phyloP scores from a whole-genome alignment of 2,888 invertebrate genomes.

The Lydus trimaculatus region DNA sequence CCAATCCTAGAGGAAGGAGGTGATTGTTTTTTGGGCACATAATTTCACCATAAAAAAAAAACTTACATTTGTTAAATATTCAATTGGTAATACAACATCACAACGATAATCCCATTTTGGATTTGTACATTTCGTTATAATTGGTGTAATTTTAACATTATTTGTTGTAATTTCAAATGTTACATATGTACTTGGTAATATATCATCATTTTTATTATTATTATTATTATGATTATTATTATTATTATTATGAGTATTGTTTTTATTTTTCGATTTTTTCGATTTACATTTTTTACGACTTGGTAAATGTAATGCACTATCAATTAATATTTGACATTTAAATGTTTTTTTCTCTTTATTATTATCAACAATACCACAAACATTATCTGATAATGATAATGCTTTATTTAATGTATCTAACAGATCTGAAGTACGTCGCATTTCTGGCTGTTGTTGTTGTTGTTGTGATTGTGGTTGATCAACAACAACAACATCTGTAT shows the following conservation, averaged over 20 bases:
- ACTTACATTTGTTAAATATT: slow-evolving; percentile 65
- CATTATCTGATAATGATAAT: slow-evolving; percentile 40
- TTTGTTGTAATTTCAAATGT: slow-evolving; percentile 64
- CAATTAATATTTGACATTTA: slow-evolving; percentile 64
- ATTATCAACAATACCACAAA: not conserved
- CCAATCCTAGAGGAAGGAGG: too few species aligned
- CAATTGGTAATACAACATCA: slow-evolving; percentile 61
- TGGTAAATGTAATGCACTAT: slow-evolving; percentile 66
- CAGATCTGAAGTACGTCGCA: slow-evolving; percentile 51
- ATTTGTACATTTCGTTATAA: slow-evolving; percentile 62
- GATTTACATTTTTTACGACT: slow-evolving; percentile 55
- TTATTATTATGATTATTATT: too few species aligned
- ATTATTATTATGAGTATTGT: too few species aligned
- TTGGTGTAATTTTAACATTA: slow-evolving; percentile 60
- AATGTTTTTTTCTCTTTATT: slow-evolving; percentile 45
- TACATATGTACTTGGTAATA: slow-evolving; percentile 68
- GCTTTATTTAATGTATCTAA: slow-evolving; percentile 57
- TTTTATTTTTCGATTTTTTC: slow-evolving; percentile 51
- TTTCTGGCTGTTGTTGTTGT: slow-evolving; percentile 10
- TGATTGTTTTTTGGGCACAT: too few species aligned
- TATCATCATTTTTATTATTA: slow-evolving; percentile 55
- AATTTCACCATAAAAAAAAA: not conserved
- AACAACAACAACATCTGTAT: slow-evolving; percentile 40
- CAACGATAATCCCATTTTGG: slow-evolving; percentile 67
- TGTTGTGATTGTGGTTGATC: slow-evolving; percentile 11